Conservation (phyloP, 2,888 invertebrate species). For the Brachyptera risi region DNA sequence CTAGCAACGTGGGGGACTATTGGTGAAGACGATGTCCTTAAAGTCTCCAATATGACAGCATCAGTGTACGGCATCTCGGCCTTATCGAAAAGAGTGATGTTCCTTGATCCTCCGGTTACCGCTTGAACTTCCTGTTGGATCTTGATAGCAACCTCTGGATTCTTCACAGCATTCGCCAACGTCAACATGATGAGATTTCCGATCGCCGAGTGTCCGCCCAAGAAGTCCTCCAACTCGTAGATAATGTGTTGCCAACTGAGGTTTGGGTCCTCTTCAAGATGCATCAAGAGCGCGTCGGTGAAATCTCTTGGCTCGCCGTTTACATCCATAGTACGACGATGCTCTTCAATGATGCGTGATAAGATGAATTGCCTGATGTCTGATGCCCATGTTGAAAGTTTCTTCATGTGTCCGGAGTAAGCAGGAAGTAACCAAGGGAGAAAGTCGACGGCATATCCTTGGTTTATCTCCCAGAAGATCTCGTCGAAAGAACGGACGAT, state of each 20-base stretch:
- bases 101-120: constrained; percentile 53
- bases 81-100: constrained; percentile 62
- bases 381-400: constrained; percentile 63
- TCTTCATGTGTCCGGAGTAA: constrained; percentile 63
- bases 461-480: constrained; percentile 89
- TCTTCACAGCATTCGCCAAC: constrained; percentile 60
- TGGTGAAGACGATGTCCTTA: constrained; percentile 77
- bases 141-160: constrained; percentile 59
- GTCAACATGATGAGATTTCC: constrained; percentile 79
- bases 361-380: constrained; percentile 70
- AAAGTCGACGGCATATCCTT: constrained; percentile 76
- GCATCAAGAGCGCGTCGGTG: constrained; percentile 70
- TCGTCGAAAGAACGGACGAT: constrained; percentile 74
- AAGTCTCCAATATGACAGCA: constrained; percentile 74
- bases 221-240: constrained; percentile 79
- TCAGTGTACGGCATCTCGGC: constrained; percentile 71
- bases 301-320: constrained; percentile 61
- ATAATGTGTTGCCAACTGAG: constrained; percentile 76
- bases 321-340: constrained; percentile 40
- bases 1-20: constrained; percentile 88
- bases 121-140: constrained; percentile 67
- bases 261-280: constrained; percentile 59
- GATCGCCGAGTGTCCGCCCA: constrained; percentile 85
- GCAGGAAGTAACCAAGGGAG: constrained; percentile 76
- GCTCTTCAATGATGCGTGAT: constrained; percentile 61